A percentile compares a stretch with the other conserved stretches of the same genome.
These are phyloP conservation scores for Acanthococcus lagerstroemiae DNA, from an alignment of 2,888 invertebrate species.

Conservation along the genomic window DNA sequence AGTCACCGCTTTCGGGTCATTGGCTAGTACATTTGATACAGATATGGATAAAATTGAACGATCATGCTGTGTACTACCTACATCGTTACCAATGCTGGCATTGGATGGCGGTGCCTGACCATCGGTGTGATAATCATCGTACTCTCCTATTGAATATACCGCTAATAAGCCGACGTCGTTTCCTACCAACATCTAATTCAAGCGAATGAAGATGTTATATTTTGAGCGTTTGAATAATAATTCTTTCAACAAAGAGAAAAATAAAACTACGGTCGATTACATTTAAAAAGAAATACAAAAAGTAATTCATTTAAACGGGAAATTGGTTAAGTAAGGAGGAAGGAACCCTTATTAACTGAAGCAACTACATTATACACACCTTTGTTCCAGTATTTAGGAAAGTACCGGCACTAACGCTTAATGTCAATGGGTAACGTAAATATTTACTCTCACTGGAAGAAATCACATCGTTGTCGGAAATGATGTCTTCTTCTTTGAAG, in stretches of 20 bases:
- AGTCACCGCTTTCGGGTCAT: neutral
- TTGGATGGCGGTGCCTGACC: neutral
- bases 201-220: neutral
- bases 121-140: neutral
- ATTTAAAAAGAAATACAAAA: neutral
- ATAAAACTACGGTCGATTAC: neutral
- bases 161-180: neutral
- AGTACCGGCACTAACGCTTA: slow-evolving; percentile 7
- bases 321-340: neutral
- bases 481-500: neutral
- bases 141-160: neutral
- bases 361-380: too few species aligned
- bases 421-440: neutral
- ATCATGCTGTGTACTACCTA: slow-evolving; percentile 8
- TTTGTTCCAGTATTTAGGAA: too few species aligned
- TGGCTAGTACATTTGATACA: neutral
- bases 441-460: neutral
- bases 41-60: slow-evolving; percentile 9
- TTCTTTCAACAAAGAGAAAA: too few species aligned
- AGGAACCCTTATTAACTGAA: too few species aligned
- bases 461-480: neutral
- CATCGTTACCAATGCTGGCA: neutral
- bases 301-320: neutral
- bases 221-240: neutral
- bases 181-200: neutral